Evolutionary conservation across 2,797 vertebrate species (phyloP).

Genomic region (Epinephelus awoara): DNA sequence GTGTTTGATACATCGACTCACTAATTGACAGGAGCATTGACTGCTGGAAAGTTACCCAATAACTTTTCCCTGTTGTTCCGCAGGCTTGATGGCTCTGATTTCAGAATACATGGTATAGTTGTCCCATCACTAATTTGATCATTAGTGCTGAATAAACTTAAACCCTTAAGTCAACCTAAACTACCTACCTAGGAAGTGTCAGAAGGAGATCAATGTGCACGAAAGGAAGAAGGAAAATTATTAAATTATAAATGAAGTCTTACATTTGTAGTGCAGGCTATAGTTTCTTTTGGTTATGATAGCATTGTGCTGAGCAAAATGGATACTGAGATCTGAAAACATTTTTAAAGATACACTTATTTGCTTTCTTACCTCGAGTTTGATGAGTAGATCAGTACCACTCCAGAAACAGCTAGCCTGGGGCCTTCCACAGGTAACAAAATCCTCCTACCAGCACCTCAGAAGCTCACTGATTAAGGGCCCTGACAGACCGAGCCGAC

Average conservation of each 20-base stretch:
- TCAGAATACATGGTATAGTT: conserved; percentile 2
- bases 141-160: background rate
- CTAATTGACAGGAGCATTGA: conserved; percentile 17
- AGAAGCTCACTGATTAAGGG: background rate
- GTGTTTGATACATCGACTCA: conserved; percentile 27
- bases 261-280: background rate
- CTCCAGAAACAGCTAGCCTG: background rate
- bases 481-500: too few species aligned
- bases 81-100: background rate
- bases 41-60: conserved; percentile 15
- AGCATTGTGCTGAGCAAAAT: background rate
- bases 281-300: background rate
- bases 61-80: conserved; percentile 9
- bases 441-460: background rate
- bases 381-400: background rate
- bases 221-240: background rate
- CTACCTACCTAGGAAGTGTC: background rate
- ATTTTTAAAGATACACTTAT: background rate
- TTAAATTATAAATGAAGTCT: background rate
- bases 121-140: conserved; percentile 4
- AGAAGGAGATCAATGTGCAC: background rate
- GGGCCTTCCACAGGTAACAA: background rate
- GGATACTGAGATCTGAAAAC: background rate
- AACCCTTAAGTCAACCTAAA: background rate
- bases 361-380: background rate